Conservation (phyloP, 2,888 invertebrate species). For the Gastracanthus pulcherrimus region DNA sequence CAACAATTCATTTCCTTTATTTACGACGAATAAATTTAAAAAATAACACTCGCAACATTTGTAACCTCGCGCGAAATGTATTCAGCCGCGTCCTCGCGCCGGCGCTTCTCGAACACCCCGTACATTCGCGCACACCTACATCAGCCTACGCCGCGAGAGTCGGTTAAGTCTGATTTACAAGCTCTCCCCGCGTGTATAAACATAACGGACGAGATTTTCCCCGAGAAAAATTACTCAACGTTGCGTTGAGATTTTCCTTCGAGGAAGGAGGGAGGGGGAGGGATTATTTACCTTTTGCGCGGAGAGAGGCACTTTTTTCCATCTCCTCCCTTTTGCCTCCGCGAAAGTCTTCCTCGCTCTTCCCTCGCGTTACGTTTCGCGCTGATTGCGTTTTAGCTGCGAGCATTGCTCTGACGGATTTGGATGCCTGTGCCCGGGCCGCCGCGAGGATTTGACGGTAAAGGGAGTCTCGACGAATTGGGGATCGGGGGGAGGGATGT, state of each 20-base stretch:
- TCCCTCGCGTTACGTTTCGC: not conserved
- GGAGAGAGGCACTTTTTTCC: not conserved
- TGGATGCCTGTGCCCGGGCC: no score
- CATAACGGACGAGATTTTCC: slow-evolving; percentile 18
- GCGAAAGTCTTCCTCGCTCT: slow-evolving; percentile 22
- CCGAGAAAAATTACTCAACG: slow-evolving; percentile 42
- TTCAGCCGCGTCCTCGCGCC: not conserved
- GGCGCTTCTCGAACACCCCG: not conserved
- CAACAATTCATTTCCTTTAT: no score
- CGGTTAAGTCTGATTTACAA: slow-evolving; percentile 46
- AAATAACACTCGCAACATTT: no score
- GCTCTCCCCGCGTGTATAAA: slow-evolving; percentile 2
- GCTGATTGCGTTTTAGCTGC: slow-evolving; percentile 12
- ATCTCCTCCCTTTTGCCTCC: not conserved
- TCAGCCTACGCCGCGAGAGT: not conserved
- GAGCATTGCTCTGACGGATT: not conserved
- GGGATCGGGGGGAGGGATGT: not conserved
- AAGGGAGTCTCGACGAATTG: no score
- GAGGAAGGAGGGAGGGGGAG: no score
- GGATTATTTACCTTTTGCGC: slow-evolving; percentile 28
- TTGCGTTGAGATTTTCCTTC: not conserved
- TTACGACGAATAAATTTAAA: no score
- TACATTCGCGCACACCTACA: not conserved
- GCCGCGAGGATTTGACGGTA: no score
- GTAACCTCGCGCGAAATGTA: not conserved